A percentile compares a stretch with the other conserved stretches of the same genome.
Conservation (phyloP, 2,888 invertebrate genomes). For the Sinodicranocentrus sp. region DNA sequence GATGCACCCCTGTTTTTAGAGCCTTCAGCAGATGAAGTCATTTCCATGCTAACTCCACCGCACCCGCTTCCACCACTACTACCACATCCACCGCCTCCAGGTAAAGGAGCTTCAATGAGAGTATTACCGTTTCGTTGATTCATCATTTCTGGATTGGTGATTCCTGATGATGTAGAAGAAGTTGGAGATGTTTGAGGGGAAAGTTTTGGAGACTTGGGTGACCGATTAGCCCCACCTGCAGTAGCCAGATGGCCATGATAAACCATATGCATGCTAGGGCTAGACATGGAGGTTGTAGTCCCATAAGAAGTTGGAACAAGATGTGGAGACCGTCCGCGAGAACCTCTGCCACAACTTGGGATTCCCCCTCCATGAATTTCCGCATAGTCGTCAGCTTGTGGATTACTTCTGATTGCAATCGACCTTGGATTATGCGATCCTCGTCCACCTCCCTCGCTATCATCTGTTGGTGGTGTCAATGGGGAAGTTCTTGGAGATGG, state of each 20-base stretch:
- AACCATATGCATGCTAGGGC: conserved; percentile 66
- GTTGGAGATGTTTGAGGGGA: conserved; percentile 72
- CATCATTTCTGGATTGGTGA: conserved; percentile 68
- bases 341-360: conserved; percentile 40
- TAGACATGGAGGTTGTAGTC: conserved; percentile 64
- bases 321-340: conserved; percentile 56
- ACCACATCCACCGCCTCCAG: conserved; percentile 30
- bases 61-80: conserved; percentile 32
- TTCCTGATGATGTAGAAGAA: conserved; percentile 66
- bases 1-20: conserved; percentile 39
- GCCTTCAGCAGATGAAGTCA: conserved; percentile 34
- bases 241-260: conserved; percentile 56
- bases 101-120: conserved; percentile 38
- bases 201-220: conserved; percentile 65
- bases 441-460: conserved; percentile 54
- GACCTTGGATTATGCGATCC: conserved; percentile 59
- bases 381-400: conserved; percentile 68
- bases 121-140: conserved; percentile 74
- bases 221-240: conserved; percentile 31
- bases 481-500: conserved; percentile 72
- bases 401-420: conserved; percentile 67
- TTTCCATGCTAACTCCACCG: conserved; percentile 43
- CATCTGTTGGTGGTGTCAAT: conserved; percentile 73
- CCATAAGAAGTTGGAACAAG: conserved; percentile 64
- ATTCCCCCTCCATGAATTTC: conserved; percentile 61